Base-by-base conservation (phyloP, 2,797 vertebrate species). In the Melanotaenia nigrans region DNA sequence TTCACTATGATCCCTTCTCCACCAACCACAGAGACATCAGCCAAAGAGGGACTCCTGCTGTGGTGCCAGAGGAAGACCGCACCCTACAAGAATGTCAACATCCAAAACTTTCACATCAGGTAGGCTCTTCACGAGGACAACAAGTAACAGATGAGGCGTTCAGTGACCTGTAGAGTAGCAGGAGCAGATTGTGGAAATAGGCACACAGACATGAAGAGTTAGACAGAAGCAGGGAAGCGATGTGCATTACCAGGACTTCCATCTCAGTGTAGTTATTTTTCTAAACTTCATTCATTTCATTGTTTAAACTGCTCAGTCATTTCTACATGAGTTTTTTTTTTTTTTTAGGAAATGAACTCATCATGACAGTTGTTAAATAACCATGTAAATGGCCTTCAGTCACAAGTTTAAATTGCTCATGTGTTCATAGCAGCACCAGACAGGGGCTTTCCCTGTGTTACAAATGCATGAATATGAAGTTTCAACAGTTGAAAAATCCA, bases 81-180 rank as follows among this genome's bases (percentile, higher is more conserved):
- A 1, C 98, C 98, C 4, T 99, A 99, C 92, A 99, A 99, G 94
- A 99, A 99, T 4, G 97, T 99, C 88, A 99, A 99, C 94, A 99
- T 99, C 90, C 98, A 99, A 79, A 99, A 99, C 94, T 99, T 99
- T 93, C 98, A 99, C 88, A 99, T 99, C 93, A 99, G 98, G 97
- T 99, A 77, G 79, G 75, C 7, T 59, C 42, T 35, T 1, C 13
- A 3, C 25, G 32, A 33, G 35, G 51, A 24, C 35, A 33, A 60
- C 14, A 20, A 56, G 4, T 3, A 22, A 54, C 20, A 32, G 22
- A 63, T 32, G 67, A 24, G 8, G 22, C 54, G 61, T 68, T 62
- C 8, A 28, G 54, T 57, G 20, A 2, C 60, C 32, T 32, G 42
- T 51, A 0, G 12, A 32, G 22, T 55, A n/a, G 45, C 45, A 64